Percentiles rank a stretch among this genome's conserved stretches.
These are phyloP conservation scores for Cephalopholis sonnerati DNA, from an alignment of 2,113 vertebrate genomes.

Conservation along the genomic window DNA sequence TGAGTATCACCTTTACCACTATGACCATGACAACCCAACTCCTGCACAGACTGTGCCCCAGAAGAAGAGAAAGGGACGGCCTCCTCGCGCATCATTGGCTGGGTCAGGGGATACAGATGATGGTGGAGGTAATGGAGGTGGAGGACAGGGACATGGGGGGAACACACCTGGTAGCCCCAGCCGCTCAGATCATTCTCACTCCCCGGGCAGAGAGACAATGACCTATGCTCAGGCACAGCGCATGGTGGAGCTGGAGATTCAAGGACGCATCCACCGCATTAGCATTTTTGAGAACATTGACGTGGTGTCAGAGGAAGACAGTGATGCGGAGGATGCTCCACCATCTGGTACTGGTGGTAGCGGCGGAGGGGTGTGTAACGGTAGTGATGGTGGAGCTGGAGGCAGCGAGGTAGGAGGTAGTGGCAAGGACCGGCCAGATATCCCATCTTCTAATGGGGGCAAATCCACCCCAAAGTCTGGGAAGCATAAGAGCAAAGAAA, in stretches of 20 bases:
- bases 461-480: slow-evolving; percentile 92
- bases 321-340: slow-evolving; percentile 89
- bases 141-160: slow-evolving; percentile 76
- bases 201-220: slow-evolving; percentile 95
- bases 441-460: slow-evolving; percentile 85
- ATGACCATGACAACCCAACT: slow-evolving; percentile 96
- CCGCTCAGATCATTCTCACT: slow-evolving; percentile 93
- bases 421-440: slow-evolving; percentile 92
- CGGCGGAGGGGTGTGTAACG: slow-evolving; percentile 79
- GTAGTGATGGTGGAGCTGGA: slow-evolving; percentile 78
- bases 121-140: slow-evolving; percentile 77
- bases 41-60: slow-evolving; percentile 90
- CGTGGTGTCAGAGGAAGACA: slow-evolving; percentile 97
- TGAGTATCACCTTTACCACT: slow-evolving; percentile 98
- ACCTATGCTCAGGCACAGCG: slow-evolving; percentile 97
- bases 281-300: slow-evolving; percentile 98
- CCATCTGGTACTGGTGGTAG: slow-evolving; percentile 64
- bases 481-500: slow-evolving; percentile 98
- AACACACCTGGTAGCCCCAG: slow-evolving; percentile 89
- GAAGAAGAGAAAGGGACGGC: slow-evolving; percentile 96
- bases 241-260: slow-evolving; percentile 97
- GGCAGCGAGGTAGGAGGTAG: slow-evolving; percentile 86
- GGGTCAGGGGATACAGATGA: slow-evolving; percentile 81
- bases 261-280: slow-evolving; percentile 95
- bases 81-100: slow-evolving; percentile 84